Percentiles rank a stretch among this genome's conserved stretches.
phyloP scores from a whole-genome alignment of 2,113 vertebrate genomes.

The Mola mola region DNA sequence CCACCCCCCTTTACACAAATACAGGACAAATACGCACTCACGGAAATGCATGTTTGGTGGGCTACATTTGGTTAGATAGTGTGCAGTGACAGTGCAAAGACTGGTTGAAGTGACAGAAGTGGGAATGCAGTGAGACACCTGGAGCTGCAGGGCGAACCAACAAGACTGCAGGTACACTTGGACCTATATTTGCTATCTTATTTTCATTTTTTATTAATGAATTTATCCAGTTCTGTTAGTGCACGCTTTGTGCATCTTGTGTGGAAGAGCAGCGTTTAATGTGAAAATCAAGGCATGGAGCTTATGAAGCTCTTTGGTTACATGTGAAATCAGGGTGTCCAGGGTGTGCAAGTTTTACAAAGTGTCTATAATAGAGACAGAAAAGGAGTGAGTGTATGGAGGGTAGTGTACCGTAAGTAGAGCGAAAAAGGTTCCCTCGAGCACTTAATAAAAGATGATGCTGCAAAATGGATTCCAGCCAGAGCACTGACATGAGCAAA shows the following conservation, averaged over 20 bases:
- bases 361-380: not conserved
- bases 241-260: not conserved
- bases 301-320: too few relatives aligned
- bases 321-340: too few relatives aligned
- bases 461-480: constrained; percentile 46
- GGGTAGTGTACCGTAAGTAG: constrained; percentile 23
- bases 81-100: too few relatives aligned
- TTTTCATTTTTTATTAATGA: too few relatives aligned
- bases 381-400: constrained; percentile 10
- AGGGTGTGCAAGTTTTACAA: too few relatives aligned
- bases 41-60: too few relatives aligned
- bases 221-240: too few relatives aligned
- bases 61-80: too few relatives aligned
- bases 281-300: too few relatives aligned
- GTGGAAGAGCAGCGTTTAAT: too few relatives aligned
- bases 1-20: not conserved
- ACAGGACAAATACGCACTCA: too few relatives aligned
- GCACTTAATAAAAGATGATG: constrained; percentile 62
- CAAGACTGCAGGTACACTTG: not conserved
- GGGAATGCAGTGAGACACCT: not conserved
- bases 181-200: not conserved
- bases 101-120: too few relatives aligned
- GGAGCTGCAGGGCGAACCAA: not conserved
- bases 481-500: constrained; percentile 13
- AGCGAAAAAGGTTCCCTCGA: constrained; percentile 31